A percentile compares a stretch with the other conserved stretches of the same genome.
These are phyloP conservation scores for Pantherophis vulpinus DNA, from an alignment of 2,797 vertebrate genomes.

Conservation along the genomic window DNA sequence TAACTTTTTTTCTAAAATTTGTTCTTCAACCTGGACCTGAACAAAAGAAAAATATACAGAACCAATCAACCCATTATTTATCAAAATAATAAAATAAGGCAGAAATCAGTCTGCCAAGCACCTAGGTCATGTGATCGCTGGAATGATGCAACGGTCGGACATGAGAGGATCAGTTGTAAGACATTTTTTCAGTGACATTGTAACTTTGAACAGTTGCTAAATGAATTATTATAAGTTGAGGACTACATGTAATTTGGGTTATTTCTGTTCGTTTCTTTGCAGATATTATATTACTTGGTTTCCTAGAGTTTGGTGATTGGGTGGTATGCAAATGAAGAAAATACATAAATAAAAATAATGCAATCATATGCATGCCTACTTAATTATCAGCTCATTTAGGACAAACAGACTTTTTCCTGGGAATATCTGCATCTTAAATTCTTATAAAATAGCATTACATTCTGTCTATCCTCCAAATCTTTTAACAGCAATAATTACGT, in stretches of 20 bases:
- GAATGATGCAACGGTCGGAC: not conserved
- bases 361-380: not conserved
- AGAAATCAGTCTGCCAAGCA: not conserved
- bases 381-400: not conserved
- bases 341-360: not conserved
- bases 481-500: not conserved
- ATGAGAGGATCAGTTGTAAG: not conserved
- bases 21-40: slow-evolving; percentile 74
- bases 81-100: not conserved
- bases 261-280: not conserved
- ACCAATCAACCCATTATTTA: not conserved
- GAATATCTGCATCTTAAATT: not conserved
- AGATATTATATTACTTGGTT: not conserved
- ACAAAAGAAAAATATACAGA: slow-evolving; percentile 34
- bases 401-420: not conserved
- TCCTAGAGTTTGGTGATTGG: not conserved
- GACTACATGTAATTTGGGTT: not conserved
- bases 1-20: slow-evolving; percentile 64
- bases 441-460: not conserved
- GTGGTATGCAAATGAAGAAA: not conserved
- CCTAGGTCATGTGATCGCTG: not conserved
- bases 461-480: not conserved
- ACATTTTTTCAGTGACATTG: not conserved
- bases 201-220: not conserved
- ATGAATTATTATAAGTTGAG: not conserved